These are phyloP conservation scores for Brachypteracias leptosomus DNA, from an alignment of 2,113 vertebrate genomes.

Conservation along the genomic window DNA sequence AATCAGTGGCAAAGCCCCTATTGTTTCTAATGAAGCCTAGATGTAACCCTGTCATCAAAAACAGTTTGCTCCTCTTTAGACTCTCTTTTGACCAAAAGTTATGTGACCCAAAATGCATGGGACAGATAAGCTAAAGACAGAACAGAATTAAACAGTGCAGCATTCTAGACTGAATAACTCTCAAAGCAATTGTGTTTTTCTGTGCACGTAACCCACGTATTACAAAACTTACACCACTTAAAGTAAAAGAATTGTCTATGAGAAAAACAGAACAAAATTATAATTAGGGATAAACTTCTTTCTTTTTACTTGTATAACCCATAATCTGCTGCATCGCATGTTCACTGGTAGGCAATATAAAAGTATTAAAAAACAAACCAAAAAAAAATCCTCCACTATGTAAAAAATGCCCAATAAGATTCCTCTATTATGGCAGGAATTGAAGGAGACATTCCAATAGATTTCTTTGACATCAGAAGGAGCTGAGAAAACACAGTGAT, in stretches of 20 bases:
- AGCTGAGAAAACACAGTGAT: background rate
- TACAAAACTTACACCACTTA: accelerated
- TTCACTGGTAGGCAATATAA: background rate
- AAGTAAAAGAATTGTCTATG: background rate
- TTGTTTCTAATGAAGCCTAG: background rate
- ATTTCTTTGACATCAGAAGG: background rate
- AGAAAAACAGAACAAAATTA: background rate
- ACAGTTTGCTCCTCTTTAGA: background rate
- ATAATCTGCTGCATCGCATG: background rate
- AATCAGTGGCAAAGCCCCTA: background rate
- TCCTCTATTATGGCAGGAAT: background rate
- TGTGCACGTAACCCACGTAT: background rate
- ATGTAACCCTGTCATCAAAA: background rate
- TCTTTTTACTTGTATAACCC: background rate
- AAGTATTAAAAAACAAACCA: background rate
- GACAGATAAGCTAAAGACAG: background rate
- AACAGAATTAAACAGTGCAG: background rate
- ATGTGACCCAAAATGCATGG: background rate
- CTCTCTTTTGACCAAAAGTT: background rate
- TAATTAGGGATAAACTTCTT: background rate
- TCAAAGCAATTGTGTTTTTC: background rate
- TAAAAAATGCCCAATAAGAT: background rate
- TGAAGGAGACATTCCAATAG: background rate
- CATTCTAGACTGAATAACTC: background rate
- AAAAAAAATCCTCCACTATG: background rate